These are phyloP conservation scores for Leucophenga varia DNA, from an alignment of 1,140 invertebrate species.

Conservation along the genomic window DNA sequence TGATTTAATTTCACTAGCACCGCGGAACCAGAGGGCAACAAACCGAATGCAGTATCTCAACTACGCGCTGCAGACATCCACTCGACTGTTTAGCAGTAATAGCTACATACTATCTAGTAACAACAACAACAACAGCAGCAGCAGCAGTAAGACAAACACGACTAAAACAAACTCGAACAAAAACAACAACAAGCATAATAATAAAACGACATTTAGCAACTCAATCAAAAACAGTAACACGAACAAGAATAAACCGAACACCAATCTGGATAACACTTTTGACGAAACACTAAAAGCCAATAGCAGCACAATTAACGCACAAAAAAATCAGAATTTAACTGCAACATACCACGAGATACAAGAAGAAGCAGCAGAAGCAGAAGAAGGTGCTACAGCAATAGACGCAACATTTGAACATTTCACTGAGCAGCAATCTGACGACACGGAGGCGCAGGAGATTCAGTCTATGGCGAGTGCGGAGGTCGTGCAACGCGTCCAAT, in stretches of 20 bases:
- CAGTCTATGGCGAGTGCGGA: slow-evolving; percentile 10
- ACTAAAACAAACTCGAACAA: slow-evolving; percentile 23
- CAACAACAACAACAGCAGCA: slow-evolving; percentile 6
- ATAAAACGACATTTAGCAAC: too few relatives aligned
- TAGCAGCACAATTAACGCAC: too few relatives aligned
- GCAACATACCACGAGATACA: too few relatives aligned
- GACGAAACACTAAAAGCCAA: too few relatives aligned
- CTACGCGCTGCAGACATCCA: slow-evolving; percentile 55
- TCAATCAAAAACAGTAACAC: neutral
- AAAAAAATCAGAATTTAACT: too few relatives aligned
- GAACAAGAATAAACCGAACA: neutral
- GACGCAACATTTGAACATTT: neutral
- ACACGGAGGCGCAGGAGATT: slow-evolving; percentile 5
- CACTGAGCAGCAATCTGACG: neutral
- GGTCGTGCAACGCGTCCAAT: slow-evolving; percentile 43
- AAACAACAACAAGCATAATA: slow-evolving; percentile 37
- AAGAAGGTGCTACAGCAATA: neutral
- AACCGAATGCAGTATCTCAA: slow-evolving; percentile 57
- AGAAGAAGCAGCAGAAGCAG: slow-evolving; percentile 10
- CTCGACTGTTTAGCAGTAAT: slow-evolving; percentile 53
- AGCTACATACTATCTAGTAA: too few relatives aligned
- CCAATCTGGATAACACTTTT: too few relatives aligned
- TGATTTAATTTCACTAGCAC: too few relatives aligned
- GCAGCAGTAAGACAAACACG: slow-evolving; percentile 4
- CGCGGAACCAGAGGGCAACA: too few relatives aligned